Conservation (phyloP, 2,888 invertebrate species). For the Drosophila nigritarsus region DNA sequence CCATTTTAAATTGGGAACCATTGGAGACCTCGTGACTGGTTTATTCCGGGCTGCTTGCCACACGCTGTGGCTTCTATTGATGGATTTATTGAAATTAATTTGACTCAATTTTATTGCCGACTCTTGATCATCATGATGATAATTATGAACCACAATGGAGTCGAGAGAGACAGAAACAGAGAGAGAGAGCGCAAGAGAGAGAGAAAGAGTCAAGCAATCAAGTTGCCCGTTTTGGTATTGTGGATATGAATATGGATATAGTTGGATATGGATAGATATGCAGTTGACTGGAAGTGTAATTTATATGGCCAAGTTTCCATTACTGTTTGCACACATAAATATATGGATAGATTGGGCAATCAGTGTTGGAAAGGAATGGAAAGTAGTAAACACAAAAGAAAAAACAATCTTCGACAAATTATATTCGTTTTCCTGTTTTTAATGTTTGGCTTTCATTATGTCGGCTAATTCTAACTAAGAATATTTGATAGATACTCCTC, state of each 20-base stretch:
- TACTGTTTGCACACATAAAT: conserved; percentile 6
- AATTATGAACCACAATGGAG: conserved; percentile 37
- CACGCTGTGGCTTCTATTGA: conserved; percentile 53
- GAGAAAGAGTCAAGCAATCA: conserved; percentile 11
- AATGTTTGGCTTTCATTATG: too few relatives aligned
- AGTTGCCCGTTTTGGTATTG: conserved; percentile 19
- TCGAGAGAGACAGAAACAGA: neutral
- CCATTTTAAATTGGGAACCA: conserved; percentile 31
- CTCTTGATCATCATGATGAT: conserved; percentile 16
- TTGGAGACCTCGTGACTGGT: conserved; percentile 34
- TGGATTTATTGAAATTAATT: conserved; percentile 78
- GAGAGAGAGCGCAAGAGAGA: conserved; percentile 1
- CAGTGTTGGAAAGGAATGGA: neutral
- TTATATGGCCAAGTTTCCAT: conserved; percentile 8
- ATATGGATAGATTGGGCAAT: conserved; percentile 30
- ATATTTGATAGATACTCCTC: too few relatives aligned
- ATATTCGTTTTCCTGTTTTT: too few relatives aligned
- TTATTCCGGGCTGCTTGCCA: conserved; percentile 27
- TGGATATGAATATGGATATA: conserved; percentile 5
- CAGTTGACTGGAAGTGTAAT: conserved; percentile 7
- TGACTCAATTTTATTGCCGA: conserved; percentile 52
- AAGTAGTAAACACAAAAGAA: neutral
- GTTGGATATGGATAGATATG: conserved; percentile 4
- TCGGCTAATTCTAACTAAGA: too few relatives aligned
- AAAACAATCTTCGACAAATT: too few relatives aligned